Evolutionary conservation across 2,797 vertebrate genomes (phyloP).

Genomic region (Trichosurus vulpecula): DNA sequence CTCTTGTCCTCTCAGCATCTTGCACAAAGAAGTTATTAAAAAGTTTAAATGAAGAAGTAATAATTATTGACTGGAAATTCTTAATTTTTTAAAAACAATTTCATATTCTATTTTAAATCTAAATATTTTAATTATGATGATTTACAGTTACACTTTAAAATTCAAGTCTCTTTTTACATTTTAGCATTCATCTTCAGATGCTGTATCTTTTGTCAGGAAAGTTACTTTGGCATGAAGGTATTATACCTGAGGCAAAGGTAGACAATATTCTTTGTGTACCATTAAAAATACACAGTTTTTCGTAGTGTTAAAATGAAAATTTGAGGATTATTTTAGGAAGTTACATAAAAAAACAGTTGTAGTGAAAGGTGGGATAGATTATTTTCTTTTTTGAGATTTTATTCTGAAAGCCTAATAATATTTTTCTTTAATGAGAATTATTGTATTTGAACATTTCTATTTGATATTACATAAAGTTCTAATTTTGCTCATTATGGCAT

Average conservation of each 20-base stretch:
- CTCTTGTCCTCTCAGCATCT: background rate
- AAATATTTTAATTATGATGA: background rate
- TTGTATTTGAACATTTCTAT: background rate
- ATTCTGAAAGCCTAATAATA: background rate
- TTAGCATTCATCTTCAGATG: background rate
- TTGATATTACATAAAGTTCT: background rate
- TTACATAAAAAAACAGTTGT: background rate
- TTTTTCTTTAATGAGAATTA: background rate
- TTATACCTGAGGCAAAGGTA: background rate
- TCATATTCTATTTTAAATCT: background rate
- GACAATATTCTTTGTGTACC: background rate
- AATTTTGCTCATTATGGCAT: background rate
- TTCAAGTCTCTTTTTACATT: background rate
- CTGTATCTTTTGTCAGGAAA: background rate
- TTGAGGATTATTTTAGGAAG: background rate
- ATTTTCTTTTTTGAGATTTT: background rate
- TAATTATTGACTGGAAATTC: background rate
- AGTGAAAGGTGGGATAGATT: background rate
- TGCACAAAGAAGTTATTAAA: background rate
- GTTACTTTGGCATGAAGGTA: background rate
- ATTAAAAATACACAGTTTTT: background rate
- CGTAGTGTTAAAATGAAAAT: background rate
- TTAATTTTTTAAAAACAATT: background rate
- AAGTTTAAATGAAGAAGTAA: background rate
- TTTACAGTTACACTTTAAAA: background rate